These are phyloP conservation scores for Apis florea DNA, from an alignment of 1,140 invertebrate species.

Conservation along the genomic window DNA sequence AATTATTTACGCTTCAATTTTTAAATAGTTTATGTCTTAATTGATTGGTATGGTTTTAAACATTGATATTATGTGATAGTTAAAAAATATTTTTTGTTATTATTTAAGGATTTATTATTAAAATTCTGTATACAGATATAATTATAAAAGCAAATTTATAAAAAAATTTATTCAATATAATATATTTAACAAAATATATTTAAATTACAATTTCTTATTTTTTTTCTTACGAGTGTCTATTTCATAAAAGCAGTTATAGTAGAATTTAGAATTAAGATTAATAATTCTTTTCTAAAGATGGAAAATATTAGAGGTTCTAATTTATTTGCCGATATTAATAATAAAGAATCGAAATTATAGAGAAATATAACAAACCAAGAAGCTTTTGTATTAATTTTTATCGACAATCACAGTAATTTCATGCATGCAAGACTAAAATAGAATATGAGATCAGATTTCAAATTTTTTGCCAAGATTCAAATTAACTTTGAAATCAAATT, in stretches of 20 bases:
- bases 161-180: too few species aligned
- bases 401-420: constrained; percentile 11
- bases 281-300: not conserved
- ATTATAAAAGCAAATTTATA: too few species aligned
- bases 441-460: constrained; percentile 22
- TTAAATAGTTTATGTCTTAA: too few species aligned
- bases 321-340: not conserved
- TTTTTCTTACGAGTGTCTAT: not conserved
- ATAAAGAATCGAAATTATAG: constrained; percentile 9
- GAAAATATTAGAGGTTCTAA: constrained; percentile 5
- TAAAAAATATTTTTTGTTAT: too few species aligned
- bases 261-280: not conserved
- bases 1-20: too few species aligned
- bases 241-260: too few species aligned
- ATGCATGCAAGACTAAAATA: not conserved
- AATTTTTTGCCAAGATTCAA: constrained; percentile 11
- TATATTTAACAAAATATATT: too few species aligned
- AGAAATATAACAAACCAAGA: constrained; percentile 2
- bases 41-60: too few species aligned
- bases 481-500: constrained; percentile 4
- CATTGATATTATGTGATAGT: too few species aligned
- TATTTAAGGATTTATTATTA: too few species aligned
- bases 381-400: constrained; percentile 3
- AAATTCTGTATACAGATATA: too few species aligned
- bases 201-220: too few species aligned